These are phyloP conservation scores for Tenthredo distinguenda DNA, from an alignment of 2,888 invertebrate genomes.

Conservation along the genomic window DNA sequence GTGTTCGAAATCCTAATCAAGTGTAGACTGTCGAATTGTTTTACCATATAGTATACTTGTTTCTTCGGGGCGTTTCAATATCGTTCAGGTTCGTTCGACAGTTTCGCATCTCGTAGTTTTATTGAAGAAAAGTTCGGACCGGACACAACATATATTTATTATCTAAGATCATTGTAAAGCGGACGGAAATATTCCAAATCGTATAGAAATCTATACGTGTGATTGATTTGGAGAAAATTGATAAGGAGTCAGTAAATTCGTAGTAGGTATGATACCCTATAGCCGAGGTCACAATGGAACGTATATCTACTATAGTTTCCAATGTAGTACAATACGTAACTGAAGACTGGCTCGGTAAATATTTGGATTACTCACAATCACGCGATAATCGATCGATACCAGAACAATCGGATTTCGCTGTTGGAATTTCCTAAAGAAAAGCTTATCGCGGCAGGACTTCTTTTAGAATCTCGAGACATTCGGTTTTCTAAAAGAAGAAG, in stretches of 20 bases:
- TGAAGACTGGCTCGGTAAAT: background rate
- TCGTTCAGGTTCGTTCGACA: background rate
- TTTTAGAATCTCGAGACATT: background rate
- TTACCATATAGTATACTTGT: background rate
- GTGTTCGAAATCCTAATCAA: background rate
- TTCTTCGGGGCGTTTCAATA: background rate
- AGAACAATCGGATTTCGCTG: conserved; percentile 4
- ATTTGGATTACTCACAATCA: conserved; percentile 34
- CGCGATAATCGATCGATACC: conserved; percentile 27
- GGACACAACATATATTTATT: background rate
- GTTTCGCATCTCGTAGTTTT: background rate
- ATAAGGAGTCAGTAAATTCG: background rate
- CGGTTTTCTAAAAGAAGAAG: background rate
- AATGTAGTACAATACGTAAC: background rate
- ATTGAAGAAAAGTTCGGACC: background rate
- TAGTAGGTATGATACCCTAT: background rate
- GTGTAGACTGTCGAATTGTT: background rate
- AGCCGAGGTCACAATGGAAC: background rate
- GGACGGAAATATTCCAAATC: background rate
- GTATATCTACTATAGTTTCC: background rate
- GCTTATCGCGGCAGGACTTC: background rate
- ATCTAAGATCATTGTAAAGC: background rate
- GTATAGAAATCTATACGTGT: background rate
- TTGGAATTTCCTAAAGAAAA: background rate
- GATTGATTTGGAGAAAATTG: conserved; percentile 3